Evolutionary conservation across 2,113 vertebrate species (phyloP).

Genomic region (Psettodes erumei): DNA sequence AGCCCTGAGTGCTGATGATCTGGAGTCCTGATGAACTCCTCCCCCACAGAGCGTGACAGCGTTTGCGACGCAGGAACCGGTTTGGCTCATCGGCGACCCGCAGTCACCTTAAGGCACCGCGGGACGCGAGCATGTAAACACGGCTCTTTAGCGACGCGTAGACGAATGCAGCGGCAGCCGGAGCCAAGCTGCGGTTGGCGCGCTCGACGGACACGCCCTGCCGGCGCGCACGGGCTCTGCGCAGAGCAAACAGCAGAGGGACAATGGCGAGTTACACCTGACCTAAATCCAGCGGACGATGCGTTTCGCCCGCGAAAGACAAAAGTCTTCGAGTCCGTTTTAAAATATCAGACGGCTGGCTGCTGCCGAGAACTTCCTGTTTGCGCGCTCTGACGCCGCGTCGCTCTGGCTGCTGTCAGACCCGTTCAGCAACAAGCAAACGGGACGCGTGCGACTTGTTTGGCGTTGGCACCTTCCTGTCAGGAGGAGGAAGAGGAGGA

Average conservation of each 20-base stretch:
- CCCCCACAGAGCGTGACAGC: too few species aligned
- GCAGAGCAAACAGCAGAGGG: neutral
- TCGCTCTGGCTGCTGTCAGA: neutral
- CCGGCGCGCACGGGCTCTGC: neutral
- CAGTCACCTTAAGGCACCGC: too few species aligned
- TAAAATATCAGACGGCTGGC: too few species aligned
- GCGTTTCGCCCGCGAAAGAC: neutral
- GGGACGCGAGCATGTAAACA: constrained; percentile 17
- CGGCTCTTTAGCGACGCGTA: constrained; percentile 4
- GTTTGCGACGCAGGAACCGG: too few species aligned
- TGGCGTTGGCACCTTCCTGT: too few species aligned
- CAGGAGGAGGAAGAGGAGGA: too few species aligned
- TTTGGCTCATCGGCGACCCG: too few species aligned
- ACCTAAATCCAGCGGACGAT: neutral
- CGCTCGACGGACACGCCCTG: neutral
- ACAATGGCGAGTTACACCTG: neutral
- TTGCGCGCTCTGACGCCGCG: too few species aligned
- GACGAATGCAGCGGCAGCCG: neutral
- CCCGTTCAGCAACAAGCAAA: neutral
- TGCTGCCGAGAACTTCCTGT: too few species aligned
- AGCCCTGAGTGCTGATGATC: too few species aligned
- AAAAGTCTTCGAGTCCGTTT: too few species aligned
- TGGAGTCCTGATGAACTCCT: too few species aligned
- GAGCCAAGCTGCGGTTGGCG: neutral
- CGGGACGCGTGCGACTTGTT: neutral